Percentiles rank a stretch among this genome's conserved stretches.
Conservation (phyloP, 2,888 invertebrate species). For the Disparrhopalites patrizii region DNA sequence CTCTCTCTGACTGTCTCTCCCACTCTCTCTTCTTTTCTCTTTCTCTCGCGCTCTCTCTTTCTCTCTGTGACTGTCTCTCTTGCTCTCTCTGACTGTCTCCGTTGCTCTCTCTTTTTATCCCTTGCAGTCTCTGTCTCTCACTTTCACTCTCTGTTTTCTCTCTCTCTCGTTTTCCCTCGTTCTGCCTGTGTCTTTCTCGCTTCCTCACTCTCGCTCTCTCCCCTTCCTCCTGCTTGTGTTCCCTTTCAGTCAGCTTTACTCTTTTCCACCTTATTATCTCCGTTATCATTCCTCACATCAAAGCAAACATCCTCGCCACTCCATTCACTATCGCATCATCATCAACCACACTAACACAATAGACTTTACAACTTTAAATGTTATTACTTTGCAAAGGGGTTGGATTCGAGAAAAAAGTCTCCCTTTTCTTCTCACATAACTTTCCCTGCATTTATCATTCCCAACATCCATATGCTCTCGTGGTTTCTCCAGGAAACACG, state of each 20-base stretch:
- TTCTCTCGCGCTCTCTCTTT: too few species aligned
- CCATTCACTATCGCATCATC: constrained; percentile 25
- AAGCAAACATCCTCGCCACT: constrained; percentile 34
- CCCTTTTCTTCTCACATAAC: not conserved
- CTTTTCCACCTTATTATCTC: constrained; percentile 38
- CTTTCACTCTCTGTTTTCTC: constrained; percentile 1
- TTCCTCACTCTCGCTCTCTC: constrained; percentile 6
- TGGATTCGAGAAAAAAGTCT: constrained; percentile 9
- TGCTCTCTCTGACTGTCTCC: too few species aligned
- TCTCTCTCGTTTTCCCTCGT: not conserved
- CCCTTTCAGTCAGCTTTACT: constrained; percentile 5
- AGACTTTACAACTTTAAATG: constrained; percentile 24
- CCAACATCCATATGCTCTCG: too few species aligned
- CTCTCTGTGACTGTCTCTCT: too few species aligned
- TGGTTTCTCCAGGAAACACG: too few species aligned
- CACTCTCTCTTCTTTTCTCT: constrained; percentile 21
- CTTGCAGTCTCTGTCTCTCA: too few species aligned
- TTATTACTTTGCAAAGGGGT: too few species aligned
- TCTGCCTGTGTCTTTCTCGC: too few species aligned
- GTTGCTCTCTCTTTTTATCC: too few species aligned
- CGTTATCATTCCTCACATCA: constrained; percentile 34
- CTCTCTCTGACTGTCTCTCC: not conserved
- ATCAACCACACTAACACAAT: constrained; percentile 26
- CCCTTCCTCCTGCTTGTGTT: not conserved
- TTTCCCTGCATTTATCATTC: too few species aligned